Evolutionary conservation across 2,113 vertebrate genomes (phyloP), one percentile per base, ranked within the genome.

Genomic region (Pygoscelis antarcticus): DNA sequence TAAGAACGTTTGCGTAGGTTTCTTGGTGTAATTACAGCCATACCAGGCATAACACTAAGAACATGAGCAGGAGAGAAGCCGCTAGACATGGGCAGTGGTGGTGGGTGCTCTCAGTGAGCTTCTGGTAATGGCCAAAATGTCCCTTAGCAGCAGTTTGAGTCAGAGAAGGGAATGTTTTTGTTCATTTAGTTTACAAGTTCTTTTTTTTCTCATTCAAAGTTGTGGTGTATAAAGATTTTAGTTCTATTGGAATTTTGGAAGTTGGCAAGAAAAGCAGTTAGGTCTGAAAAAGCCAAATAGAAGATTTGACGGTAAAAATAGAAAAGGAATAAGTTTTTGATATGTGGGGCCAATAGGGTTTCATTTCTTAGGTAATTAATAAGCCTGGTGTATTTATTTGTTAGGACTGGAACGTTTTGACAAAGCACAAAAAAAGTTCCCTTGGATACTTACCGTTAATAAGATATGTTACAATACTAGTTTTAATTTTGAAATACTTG

Each of bases 361-460:
- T 65, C 1, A 25, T 42, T 66, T 80, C 30, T 34, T 47, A 27
- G 6, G 8, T 72, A 61, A 79, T 83, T 38, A 71, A 60, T n/a
- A 47, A 55, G 6, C 10, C n/a, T 60, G n/a, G 2, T 38, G 32
- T 57, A 21, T 86, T 71, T 72, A 11, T 69, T 83, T 71, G 15
- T 51, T 60, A 40, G 27, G 44, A 69, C 11, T 44, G 16, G 27
- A 65, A 86, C 58, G 25, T 75, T 95, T 83, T 65, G 57, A n/a
- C 8, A 20, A 62, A 66, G 19, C 15, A 18, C 17, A 58, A n/a
- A 34, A 36, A 7, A 36, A 9, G 5, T 74, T 81, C 20, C 4
- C 5, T 66, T 60, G 38, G 16, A 30, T 74, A 22, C 13, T n/a
- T n/a, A 7, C 3, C 1, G 0, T 46, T 58, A 54, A 4, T 46